Evolutionary conservation across 2,797 vertebrate genomes (phyloP).

Genomic region (Cyprinodon diabolis): DNA sequence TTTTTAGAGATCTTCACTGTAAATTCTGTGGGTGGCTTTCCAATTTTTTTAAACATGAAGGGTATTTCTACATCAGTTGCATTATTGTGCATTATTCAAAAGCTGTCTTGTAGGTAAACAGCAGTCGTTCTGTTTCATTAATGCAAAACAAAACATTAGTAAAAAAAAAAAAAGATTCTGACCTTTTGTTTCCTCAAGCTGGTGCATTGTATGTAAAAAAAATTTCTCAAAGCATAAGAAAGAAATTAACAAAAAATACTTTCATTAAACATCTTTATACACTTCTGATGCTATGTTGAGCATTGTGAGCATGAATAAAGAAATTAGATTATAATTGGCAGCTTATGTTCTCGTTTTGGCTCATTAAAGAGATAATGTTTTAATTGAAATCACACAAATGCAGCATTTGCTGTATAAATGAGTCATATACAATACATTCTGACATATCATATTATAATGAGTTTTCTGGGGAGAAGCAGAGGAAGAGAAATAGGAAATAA

Average conservation of each 20-base stretch:
- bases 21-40: constrained; percentile 29
- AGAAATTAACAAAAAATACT: constrained; percentile 14
- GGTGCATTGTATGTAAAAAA: constrained; percentile 28
- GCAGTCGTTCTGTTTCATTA: constrained; percentile 33
- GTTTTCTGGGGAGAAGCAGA: constrained; percentile 11
- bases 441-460: constrained; percentile 26
- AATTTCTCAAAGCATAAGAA: constrained; percentile 17
- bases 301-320: constrained; percentile 58
- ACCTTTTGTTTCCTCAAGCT: constrained; percentile 25
- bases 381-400: constrained; percentile 66
- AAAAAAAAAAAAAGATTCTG: constrained; percentile 16
- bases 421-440: constrained; percentile 42
- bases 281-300: constrained; percentile 35
- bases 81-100: constrained; percentile 68
- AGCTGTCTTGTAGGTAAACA: constrained; percentile 23
- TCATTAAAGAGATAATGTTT: constrained; percentile 69
- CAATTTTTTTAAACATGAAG: constrained; percentile 44
- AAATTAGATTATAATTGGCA: constrained; percentile 64
- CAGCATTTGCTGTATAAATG: constrained; percentile 52
- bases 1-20: constrained; percentile 10
- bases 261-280: constrained; percentile 21
- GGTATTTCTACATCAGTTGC: constrained; percentile 26
- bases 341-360: constrained; percentile 67
- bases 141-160: constrained; percentile 24
- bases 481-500: background rate